Evolutionary conservation across 64 coral and sea anemone genomes (phyloP), one percentile per base, ranked within the genome.

Genomic region (Acropora tenuis): DNA sequence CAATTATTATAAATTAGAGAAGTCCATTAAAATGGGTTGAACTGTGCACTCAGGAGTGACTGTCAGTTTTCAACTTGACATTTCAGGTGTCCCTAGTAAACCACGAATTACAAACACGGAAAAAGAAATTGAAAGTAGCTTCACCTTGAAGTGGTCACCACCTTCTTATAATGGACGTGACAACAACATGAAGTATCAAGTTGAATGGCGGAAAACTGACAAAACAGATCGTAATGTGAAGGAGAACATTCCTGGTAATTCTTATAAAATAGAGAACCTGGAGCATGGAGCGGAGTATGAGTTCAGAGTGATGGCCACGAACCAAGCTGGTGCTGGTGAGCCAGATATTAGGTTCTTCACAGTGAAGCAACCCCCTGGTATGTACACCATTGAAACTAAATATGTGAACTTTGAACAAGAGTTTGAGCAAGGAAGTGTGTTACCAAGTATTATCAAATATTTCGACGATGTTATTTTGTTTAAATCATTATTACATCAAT

Each of bases 161-260:
- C 91, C 91, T 45, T 1, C 76, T 7, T 1, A 87, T 8, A 30
- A 93, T 74, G 91, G 91, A 17, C 66, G 76, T 20, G 91, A 93
- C 48, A 12, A 13, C 1, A 74, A 79, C 47, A 47, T 87, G 2
- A 66, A 50, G 43, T 93, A 93, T 30, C 65, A 55, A 42, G 74
- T 93, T 7, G 58, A 80, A 57, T 93, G 91, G 91, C 79, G 75
- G 66, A 77, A 30, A 2, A 41, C 46, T 6, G n/a, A 16, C 0
- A 2, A 55, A 8, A 74, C 73, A 4, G 52, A 55, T 13, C 48
- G 10, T 15, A 6, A 67, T 4, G 9, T 1, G 58, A 48, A 84
- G 12, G 57, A 73, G 0, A 67, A 79, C 19, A 46, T 91, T 11
- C 1, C 10, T 0, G n/a, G 15, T 13, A 5, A 11, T 30, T 0